These are phyloP conservation scores for Tetragnatha montana DNA, from an alignment of 2,888 invertebrate species.

Conservation along the genomic window DNA sequence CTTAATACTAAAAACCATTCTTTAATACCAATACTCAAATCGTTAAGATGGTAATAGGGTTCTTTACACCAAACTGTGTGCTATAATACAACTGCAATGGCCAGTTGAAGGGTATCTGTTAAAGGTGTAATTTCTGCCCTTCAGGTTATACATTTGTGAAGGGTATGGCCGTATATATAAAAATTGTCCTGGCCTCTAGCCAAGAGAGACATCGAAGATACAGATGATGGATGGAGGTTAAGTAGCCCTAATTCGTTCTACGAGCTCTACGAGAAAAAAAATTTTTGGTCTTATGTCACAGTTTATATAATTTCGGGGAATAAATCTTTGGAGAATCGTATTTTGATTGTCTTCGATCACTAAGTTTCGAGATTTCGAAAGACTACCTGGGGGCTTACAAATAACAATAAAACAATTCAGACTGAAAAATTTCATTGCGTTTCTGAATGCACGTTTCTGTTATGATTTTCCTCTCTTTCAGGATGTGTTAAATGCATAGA, in stretches of 20 bases:
- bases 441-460: too few relatives aligned
- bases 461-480: too few relatives aligned
- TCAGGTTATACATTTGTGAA: neutral
- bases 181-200: conserved; percentile 14
- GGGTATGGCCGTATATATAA: neutral
- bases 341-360: neutral
- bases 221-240: conserved; percentile 26
- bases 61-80: too few relatives aligned
- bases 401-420: too few relatives aligned
- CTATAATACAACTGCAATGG: neutral
- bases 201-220: conserved; percentile 18
- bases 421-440: too few relatives aligned
- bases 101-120: neutral
- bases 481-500: too few relatives aligned
- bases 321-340: neutral
- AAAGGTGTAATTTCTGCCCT: neutral
- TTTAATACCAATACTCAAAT: too few relatives aligned
- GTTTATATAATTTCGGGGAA: neutral
- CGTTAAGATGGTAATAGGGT: too few relatives aligned
- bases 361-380: neutral
- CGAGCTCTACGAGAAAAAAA: neutral
- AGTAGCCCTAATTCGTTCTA: neutral
- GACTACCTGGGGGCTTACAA: neutral
- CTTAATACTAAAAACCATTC: too few relatives aligned
- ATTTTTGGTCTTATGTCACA: neutral